Base-by-base conservation (phyloP, 2,113 vertebrate genomes). In the Cephalopterus ornatus region DNA sequence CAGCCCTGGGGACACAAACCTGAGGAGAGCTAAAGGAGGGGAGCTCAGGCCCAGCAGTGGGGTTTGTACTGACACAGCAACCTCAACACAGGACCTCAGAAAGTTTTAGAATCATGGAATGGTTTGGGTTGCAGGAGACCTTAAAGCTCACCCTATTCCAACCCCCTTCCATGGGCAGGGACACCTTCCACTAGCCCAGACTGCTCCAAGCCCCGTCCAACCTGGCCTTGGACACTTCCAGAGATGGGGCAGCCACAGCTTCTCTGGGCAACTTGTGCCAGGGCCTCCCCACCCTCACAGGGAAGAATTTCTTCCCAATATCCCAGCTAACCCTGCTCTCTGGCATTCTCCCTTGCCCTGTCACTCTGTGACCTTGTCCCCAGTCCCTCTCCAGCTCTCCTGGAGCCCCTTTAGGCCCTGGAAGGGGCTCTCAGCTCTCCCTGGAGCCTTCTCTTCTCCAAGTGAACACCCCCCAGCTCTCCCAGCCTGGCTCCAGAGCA, bases 161-260 rank as follows among this genome's bases (percentile, higher is more conserved):
- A 28, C 26, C 9, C 27, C 5, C 23, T 59, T 27, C 33, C 33
- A 46, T 10, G 7, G 7, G 2, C 68, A 74, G 33, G 33, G 70
- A 59, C 12, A 52, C 15, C 19, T 61, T 1, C 39, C 16, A 15
- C 62, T 2, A 0, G 2, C n/a, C 77, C n/a, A 82, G 19, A 37
- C 0, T 3, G 23, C 44, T 81, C 52, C 59, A 16, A 50, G 22
- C 27, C 59, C 14, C 0, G 0, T 23, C 32, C 37, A 46, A 0
- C 44, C 44, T 46, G 61, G 27, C 61, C 52, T 66, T 52, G 37
- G 68, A 0, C 77, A 59, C 37, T 44, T 0, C 44, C 86, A 81
- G 52, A 42, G 32, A 58, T 50, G 59, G 32, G 26, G 9, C 76
- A 88, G 35, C 50, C 67, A 15, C 59, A 73, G 59, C 50, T 80